Percentiles rank a stretch among this genome's conserved stretches.
These are phyloP conservation scores for Daktulosphaira vitifoliae DNA, from an alignment of 1,140 invertebrate species.

Conservation along the genomic window DNA sequence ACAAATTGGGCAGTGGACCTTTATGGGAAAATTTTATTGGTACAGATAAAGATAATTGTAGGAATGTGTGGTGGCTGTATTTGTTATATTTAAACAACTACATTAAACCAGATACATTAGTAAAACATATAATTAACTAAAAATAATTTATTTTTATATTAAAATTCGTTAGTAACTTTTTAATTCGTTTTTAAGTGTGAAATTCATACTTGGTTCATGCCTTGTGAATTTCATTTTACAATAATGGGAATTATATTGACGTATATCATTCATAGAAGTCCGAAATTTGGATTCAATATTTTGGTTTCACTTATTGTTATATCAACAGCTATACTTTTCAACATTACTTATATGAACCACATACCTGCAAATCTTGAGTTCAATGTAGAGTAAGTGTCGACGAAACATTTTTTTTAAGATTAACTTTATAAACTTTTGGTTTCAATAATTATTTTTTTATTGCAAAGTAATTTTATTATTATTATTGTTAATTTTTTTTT, in stretches of 20 bases:
- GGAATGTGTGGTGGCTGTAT: constrained; percentile 57
- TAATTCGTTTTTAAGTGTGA: constrained; percentile 54
- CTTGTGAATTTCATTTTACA: constrained; percentile 68
- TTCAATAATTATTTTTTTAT: no score
- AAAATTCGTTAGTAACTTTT: no score
- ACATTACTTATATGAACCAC: constrained; percentile 44
- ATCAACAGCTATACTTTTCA: constrained; percentile 44
- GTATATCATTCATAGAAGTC: constrained; percentile 44
- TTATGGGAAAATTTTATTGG: constrained; percentile 46
- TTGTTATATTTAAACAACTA: constrained; percentile 57
- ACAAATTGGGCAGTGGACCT: constrained; percentile 43
- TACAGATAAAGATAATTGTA: constrained; percentile 47
- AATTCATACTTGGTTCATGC: constrained; percentile 64
- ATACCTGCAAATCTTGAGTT: constrained; percentile 46
- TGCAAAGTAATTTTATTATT: no score
- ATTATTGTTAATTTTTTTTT: no score
- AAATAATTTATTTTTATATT: no score
- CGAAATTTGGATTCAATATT: constrained; percentile 39
- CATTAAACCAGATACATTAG: constrained; percentile 42
- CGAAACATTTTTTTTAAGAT: no score
- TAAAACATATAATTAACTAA: constrained; percentile 35
- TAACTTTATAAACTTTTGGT: no score
- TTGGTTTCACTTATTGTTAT: constrained; percentile 38
- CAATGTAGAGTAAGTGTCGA: constrained; percentile 47
- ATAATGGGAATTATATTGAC: constrained; percentile 52